Base-by-base conservation (phyloP, 2,888 invertebrate species). In the Adela reaumurella region DNA sequence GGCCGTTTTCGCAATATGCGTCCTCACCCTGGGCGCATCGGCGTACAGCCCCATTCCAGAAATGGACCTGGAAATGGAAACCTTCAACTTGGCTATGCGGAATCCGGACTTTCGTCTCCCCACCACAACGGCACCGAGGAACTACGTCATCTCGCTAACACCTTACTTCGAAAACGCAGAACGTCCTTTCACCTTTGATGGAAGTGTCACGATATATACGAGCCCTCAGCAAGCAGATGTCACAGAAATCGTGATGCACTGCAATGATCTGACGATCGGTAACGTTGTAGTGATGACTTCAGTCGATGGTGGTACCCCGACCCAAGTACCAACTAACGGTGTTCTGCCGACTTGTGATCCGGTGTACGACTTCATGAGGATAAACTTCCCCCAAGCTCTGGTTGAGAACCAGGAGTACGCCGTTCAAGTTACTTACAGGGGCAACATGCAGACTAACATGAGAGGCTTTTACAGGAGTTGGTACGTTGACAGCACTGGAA, bases 391-490 rank as follows among this genome's bases (percentile, higher is more conserved):
- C 1, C 45, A 55, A 45, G 1, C 51, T 3, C 54, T 76, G 44
- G n/a, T 14, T 19, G 0, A 54, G 0, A 50, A 52, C 2, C 56
- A 54, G 28, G 61, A 83, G 49, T 93, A 92, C 62, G 64, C 76
- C 35, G 67, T 93, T 35, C 70, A 67, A 50, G 83, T 90, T 47
- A 78, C 76, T 42, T 94, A 86, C 60, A 70, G 67, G 19, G 93
- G 92, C 1, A 74, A 81, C 47, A 70, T 94, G 29, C 87, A 87
- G 65, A 85, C 86, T 53, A 81, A 83, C 52, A 80, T 92, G 64
- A 83, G 87, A 67, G 92, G 92, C 18, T 92, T 92, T 64, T 92
- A 92, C 63, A 82, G 89, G 55, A 90, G 90, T 68, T 89, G 87
- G 55, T 92, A 92, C 64, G 70, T 68, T 43, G 82, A 83, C 53